Percentiles rank a stretch among this genome's conserved stretches.
Evolutionary conservation across 2,888 invertebrate genomes (phyloP).

Genomic region (Ectobius pallidus): DNA sequence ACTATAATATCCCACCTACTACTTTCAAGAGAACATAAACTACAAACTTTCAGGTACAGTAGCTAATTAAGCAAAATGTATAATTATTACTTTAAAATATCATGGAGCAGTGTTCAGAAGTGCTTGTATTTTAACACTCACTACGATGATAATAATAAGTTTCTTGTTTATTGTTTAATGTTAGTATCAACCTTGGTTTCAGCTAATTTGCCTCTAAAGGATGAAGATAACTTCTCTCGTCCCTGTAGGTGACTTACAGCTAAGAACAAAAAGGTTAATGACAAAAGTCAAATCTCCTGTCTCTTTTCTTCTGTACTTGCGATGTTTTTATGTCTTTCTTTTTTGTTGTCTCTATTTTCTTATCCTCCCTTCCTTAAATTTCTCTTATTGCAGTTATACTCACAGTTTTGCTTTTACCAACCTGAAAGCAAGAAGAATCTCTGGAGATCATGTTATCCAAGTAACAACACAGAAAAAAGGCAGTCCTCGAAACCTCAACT

Average conservation of each 20-base stretch:
- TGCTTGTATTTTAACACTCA: too few relatives aligned
- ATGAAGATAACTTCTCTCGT: background rate
- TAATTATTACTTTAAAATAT: too few relatives aligned
- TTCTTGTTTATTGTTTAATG: background rate
- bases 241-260: background rate
- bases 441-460: background rate
- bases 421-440: background rate
- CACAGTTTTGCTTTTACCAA: background rate
- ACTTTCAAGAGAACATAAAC: too few relatives aligned
- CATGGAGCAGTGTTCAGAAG: too few relatives aligned
- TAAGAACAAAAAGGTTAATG: constrained; percentile 8
- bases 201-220: background rate
- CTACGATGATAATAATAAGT: background rate
- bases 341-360: background rate
- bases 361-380: background rate
- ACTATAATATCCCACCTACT: too few relatives aligned
- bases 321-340: background rate
- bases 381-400: background rate
- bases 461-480: background rate
- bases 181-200: background rate
- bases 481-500: background rate
- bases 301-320: too few relatives aligned
- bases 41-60: too few relatives aligned
- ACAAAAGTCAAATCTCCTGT: constrained; percentile 1
- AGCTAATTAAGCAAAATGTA: too few relatives aligned